These are phyloP conservation scores for Sebastes matsubarae DNA, from an alignment of 2,797 vertebrate genomes.

Conservation along the genomic window DNA sequence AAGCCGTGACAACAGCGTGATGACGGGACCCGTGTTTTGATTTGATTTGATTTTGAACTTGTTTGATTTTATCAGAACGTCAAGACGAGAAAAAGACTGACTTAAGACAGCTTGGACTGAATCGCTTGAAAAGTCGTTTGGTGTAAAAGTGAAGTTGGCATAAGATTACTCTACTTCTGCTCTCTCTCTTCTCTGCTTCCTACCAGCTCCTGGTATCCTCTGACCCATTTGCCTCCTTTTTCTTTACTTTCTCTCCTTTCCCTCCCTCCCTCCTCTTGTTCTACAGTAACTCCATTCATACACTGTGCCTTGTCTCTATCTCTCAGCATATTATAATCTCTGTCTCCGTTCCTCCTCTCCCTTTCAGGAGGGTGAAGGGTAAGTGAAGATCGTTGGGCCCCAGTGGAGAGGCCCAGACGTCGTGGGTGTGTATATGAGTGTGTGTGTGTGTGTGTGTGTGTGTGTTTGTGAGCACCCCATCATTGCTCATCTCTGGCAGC, in stretches of 20 bases:
- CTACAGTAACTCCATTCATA: constrained; percentile 6
- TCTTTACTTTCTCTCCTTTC: neutral
- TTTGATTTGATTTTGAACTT: no score
- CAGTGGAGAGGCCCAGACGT: constrained; percentile 56
- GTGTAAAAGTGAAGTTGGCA: no score
- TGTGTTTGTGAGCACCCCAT: constrained; percentile 52
- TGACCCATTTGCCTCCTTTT: constrained; percentile 4
- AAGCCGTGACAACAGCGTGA: no score
- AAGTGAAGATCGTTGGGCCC: constrained; percentile 74
- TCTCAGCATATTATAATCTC: constrained; percentile 53
- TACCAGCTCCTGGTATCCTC: neutral
- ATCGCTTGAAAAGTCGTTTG: no score
- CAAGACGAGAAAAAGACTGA: no score
- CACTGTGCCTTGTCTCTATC: constrained; percentile 26
- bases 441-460: constrained; percentile 13
- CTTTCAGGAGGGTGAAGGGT: constrained; percentile 75
- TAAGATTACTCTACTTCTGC: neutral
- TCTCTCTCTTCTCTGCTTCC: neutral
- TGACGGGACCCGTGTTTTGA: no score
- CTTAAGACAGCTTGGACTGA: no score
- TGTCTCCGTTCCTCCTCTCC: constrained; percentile 36
- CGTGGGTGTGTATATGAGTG: constrained; percentile 9
- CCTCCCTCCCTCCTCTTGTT: neutral
- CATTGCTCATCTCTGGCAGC: constrained; percentile 76
- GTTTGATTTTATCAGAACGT: no score